phyloP scores from a whole-genome alignment of 1,140 invertebrate species.

The Andricus grossulariae region DNA sequence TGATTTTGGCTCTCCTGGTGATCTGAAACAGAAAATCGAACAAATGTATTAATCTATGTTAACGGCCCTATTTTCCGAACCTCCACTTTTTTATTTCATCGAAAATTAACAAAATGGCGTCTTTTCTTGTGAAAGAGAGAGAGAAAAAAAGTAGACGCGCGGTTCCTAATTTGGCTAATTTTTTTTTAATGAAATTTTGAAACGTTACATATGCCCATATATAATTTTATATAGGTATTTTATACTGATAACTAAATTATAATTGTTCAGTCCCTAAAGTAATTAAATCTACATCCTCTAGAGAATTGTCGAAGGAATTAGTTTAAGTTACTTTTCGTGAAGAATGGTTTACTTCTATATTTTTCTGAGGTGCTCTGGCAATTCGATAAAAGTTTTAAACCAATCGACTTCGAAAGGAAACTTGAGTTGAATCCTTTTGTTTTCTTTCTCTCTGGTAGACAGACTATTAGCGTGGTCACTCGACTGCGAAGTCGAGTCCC shows the following conservation, averaged over 20 bases:
- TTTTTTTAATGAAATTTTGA: too few relatives aligned
- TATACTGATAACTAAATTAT: not conserved
- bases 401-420: conserved; percentile 35
- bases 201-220: too few relatives aligned
- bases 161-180: too few relatives aligned
- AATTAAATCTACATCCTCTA: not conserved
- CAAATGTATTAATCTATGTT: too few relatives aligned
- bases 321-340: conserved; percentile 9
- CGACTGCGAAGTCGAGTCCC: conserved; percentile 40
- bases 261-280: not conserved
- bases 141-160: too few relatives aligned
- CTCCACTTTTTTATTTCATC: too few relatives aligned
- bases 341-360: conserved; percentile 13
- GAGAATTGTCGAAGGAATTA: conserved; percentile 12
- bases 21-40: too few relatives aligned
- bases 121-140: too few relatives aligned
- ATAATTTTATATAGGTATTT: not conserved
- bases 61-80: too few relatives aligned
- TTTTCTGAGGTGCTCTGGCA: not conserved
- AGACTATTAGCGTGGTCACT: conserved; percentile 48
- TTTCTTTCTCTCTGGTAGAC: conserved; percentile 33
- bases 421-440: conserved; percentile 30
- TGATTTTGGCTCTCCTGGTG: too few relatives aligned
- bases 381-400: conserved; percentile 39
- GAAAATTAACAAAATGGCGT: too few relatives aligned